These are phyloP conservation scores for Hylaeus volcanicus DNA, from an alignment of 1,140 invertebrate genomes.

Conservation along the genomic window DNA sequence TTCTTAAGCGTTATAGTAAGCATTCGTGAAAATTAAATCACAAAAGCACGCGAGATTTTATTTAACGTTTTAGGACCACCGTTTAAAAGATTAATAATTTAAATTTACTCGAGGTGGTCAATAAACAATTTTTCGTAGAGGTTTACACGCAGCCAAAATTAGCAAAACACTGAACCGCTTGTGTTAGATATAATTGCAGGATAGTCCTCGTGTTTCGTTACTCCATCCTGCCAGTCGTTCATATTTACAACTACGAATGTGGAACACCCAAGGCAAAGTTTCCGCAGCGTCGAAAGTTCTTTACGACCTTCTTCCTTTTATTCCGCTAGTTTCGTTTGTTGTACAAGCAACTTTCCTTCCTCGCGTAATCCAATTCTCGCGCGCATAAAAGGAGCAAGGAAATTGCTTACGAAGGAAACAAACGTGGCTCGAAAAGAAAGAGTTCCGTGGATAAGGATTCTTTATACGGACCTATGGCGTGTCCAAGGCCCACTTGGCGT, in stretches of 20 bases:
- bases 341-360: constrained; percentile 65
- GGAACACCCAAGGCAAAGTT: not conserved
- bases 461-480: constrained; percentile 54
- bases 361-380: constrained; percentile 72
- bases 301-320: not conserved
- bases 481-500: constrained; percentile 56
- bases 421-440: constrained; percentile 44
- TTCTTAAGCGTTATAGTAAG: no score
- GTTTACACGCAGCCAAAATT: no score
- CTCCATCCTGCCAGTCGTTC: not conserved
- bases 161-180: no score
- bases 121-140: constrained; percentile 5
- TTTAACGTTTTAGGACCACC: no score
- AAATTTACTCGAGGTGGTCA: no score
- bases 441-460: constrained; percentile 49
- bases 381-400: constrained; percentile 54
- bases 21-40: no score
- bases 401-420: constrained; percentile 61
- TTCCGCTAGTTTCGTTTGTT: constrained; percentile 12
- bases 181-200: not conserved
- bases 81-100: no score
- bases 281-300: not conserved
- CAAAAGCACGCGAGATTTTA: no score
- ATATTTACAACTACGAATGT: constrained; percentile 1
- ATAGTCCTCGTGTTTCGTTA: not conserved